Evolutionary conservation across 2,113 vertebrate species (phyloP).

Genomic region (Zingel zingel): DNA sequence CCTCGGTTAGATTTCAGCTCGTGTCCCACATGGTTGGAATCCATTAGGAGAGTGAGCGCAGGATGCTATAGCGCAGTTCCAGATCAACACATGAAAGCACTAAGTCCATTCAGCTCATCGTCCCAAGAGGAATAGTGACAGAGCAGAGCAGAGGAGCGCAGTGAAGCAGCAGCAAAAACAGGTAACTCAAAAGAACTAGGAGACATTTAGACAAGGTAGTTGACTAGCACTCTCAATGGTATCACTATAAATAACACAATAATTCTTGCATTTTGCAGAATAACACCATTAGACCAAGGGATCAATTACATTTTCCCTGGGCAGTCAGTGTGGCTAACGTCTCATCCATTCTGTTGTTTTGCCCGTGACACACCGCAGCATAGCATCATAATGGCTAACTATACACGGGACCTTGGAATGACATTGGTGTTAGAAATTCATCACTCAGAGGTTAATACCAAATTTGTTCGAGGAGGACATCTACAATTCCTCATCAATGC

Average conservation of each 20-base stretch:
- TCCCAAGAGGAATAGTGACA: conserved; percentile 29
- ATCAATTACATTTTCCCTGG: conserved; percentile 53
- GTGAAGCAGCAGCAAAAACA: conserved; percentile 29
- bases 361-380: conserved; percentile 52
- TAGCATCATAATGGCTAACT: conserved; percentile 62
- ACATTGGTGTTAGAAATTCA: conserved; percentile 67
- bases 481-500: conserved; percentile 60
- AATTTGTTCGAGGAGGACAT: conserved; percentile 60
- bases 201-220: conserved; percentile 40
- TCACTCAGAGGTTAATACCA: conserved; percentile 59
- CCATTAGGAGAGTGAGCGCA: conserved; percentile 40
- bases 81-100: conserved; percentile 51
- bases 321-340: conserved; percentile 23
- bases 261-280: conserved; percentile 50
- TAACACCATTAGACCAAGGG: conserved; percentile 35
- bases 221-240: conserved; percentile 32
- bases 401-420: conserved; percentile 64
- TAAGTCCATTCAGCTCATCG: conserved; percentile 49
- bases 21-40: conserved; percentile 49
- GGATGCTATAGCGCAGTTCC: conserved; percentile 24
- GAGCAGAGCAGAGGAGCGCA: conserved; percentile 7
- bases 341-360: conserved; percentile 55
- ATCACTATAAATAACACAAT: conserved; percentile 55
- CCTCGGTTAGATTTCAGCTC: conserved; percentile 37
- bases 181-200: conserved; percentile 30